Conservation (phyloP, 2,888 invertebrate genomes). For the Polymixis lichenea region DNA sequence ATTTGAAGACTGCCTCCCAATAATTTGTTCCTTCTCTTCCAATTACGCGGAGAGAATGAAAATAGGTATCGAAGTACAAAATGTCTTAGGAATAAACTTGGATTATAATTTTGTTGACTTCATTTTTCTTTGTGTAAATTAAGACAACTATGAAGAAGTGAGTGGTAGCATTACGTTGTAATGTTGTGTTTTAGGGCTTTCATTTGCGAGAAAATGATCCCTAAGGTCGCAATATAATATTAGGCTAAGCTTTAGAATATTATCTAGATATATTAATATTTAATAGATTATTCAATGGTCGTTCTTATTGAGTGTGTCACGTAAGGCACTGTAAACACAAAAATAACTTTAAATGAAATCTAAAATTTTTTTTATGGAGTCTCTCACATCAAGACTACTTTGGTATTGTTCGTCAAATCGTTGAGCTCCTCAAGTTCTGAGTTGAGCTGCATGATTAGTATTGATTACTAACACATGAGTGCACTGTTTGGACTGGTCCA, state of each 20-base stretch:
- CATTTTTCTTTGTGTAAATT: slow-evolving; percentile 68
- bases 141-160: slow-evolving; percentile 68
- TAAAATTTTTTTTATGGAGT: too few species aligned
- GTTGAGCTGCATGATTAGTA: too few species aligned
- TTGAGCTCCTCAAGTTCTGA: too few species aligned
- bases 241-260: neutral
- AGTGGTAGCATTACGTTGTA: neutral
- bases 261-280: neutral
- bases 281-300: neutral
- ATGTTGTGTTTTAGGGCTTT: neutral
- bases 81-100: slow-evolving; percentile 70
- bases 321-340: neutral
- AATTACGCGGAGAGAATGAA: slow-evolving; percentile 75
- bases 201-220: neutral
- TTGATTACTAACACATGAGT: too few species aligned
- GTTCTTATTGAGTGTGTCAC: neutral
- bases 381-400: too few species aligned
- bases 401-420: too few species aligned
- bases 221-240: neutral
- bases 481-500: too few species aligned
- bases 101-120: slow-evolving; percentile 71
- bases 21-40: slow-evolving; percentile 78
- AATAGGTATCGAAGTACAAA: slow-evolving; percentile 74
- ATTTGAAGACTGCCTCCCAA: slow-evolving; percentile 74
- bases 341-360: too few species aligned